Evolutionary conservation across 2,888 invertebrate species (phyloP).

Genomic region (Amiota mariae): DNA sequence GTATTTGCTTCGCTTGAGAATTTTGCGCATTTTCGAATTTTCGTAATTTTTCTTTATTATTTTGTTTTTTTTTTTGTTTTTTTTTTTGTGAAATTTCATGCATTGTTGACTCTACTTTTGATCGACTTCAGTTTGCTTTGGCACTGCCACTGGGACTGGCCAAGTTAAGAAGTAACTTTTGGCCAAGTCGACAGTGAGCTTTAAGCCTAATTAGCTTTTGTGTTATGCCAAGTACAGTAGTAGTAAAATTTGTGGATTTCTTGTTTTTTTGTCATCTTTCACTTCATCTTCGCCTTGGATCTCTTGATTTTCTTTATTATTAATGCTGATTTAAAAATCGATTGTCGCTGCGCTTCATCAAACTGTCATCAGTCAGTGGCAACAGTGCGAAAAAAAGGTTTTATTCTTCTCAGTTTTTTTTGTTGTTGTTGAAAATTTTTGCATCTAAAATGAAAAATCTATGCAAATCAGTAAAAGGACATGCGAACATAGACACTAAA

Average conservation of each 20-base stretch:
- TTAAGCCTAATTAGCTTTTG: conserved; percentile 63
- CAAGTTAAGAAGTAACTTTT: too few species aligned
- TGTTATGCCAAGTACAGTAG: conserved; percentile 1
- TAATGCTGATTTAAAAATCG: conserved; percentile 63
- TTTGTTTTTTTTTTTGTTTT: too few species aligned
- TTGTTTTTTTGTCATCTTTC: neutral
- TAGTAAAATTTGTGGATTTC: neutral
- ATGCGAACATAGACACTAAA: neutral
- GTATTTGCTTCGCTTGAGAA: too few species aligned
- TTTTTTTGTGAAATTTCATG: conserved; percentile 55
- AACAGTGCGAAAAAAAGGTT: conserved; percentile 14
- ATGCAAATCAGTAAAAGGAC: conserved; percentile 59
- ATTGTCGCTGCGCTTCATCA: conserved; percentile 57
- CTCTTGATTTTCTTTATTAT: conserved; percentile 2
- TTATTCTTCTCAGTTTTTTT: conserved; percentile 38
- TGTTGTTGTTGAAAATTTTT: conserved; percentile 35
- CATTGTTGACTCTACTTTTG: conserved; percentile 55
- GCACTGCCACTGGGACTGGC: neutral
- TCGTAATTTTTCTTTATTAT: too few species aligned
- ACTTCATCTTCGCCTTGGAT: neutral
- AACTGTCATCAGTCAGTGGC: conserved; percentile 59
- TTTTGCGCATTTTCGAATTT: too few species aligned
- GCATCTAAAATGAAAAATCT: conserved; percentile 68
- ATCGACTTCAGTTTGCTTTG: neutral
- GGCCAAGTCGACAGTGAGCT: conserved; percentile 34